Evolutionary conservation across 1,140 invertebrate species (phyloP).

Genomic region (Maniola jurtina): DNA sequence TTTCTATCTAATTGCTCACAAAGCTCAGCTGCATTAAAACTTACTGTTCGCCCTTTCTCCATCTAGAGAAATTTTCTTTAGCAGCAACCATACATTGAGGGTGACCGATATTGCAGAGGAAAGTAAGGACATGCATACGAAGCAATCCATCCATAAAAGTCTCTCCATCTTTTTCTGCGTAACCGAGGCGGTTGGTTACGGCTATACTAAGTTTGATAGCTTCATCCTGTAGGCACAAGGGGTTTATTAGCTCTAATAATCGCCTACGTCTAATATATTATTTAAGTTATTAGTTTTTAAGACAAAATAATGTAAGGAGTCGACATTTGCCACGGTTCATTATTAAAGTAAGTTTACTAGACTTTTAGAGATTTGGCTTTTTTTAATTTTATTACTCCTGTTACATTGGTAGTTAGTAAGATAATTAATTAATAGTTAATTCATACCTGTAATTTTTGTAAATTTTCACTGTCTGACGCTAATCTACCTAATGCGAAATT

Average conservation of each 20-base stretch:
- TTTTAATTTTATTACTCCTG: no score
- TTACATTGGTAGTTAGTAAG: no score
- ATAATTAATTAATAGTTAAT: background rate
- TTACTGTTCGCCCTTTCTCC: conserved; percentile 53
- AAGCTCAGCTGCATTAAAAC: conserved; percentile 18
- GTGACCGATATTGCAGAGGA: conserved; percentile 72
- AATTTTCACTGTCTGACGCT: conserved; percentile 44
- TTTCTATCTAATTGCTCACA: no score
- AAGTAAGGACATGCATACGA: conserved; percentile 63
- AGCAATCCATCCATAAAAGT: conserved; percentile 60
- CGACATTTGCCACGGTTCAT: no score
- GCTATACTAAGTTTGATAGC: conserved; percentile 47
- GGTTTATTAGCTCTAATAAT: background rate
- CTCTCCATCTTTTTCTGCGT: conserved; percentile 38
- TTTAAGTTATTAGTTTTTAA: no score
- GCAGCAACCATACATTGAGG: conserved; percentile 59
- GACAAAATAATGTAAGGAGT: no score
- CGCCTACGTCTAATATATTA: no score
- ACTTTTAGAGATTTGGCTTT: no score
- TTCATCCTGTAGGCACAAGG: conserved; percentile 33
- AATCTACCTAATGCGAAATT: conserved; percentile 59
- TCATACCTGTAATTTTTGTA: conserved; percentile 47
- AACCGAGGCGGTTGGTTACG: conserved; percentile 52
- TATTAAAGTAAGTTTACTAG: no score
- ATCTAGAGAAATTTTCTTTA: conserved; percentile 52